phyloP scores from a whole-genome alignment of 2,113 vertebrate species.

The Dascyllus trimaculatus region DNA sequence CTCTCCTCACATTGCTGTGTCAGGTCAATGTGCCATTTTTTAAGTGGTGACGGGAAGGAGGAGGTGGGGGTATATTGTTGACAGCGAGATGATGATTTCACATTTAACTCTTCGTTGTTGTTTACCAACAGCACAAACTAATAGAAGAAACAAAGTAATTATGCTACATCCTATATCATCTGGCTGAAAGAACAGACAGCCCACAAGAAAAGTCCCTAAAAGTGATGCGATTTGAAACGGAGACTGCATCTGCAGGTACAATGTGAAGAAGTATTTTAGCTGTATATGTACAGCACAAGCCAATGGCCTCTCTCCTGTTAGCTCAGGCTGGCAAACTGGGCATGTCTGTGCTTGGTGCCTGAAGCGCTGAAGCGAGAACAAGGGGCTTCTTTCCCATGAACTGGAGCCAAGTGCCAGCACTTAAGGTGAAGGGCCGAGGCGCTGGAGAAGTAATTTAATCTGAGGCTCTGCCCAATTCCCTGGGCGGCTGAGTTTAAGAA shows the following conservation, averaged over 20 bases:
- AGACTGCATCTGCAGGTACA: not conserved
- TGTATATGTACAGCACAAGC: conserved; percentile 6
- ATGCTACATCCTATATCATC: conserved; percentile 18
- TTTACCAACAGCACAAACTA: conserved; percentile 63
- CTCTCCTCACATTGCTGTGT: conserved; percentile 79
- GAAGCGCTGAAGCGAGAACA: conserved; percentile 73
- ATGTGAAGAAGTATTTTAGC: conserved; percentile 5
- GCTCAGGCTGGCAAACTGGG: conserved; percentile 69
- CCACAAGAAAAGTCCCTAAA: not conserved
- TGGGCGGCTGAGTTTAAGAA: conserved; percentile 85
- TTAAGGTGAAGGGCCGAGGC: conserved; percentile 85
- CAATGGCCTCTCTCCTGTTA: conserved; percentile 50
- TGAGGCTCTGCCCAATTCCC: conserved; percentile 85
- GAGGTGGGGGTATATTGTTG: conserved; percentile 63
- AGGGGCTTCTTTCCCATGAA: conserved; percentile 77
- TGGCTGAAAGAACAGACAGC: not conserved
- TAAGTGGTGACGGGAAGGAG: conserved; percentile 74
- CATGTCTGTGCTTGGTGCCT: conserved; percentile 54
- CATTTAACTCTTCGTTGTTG: conserved; percentile 74
- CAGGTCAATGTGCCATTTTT: conserved; percentile 84
- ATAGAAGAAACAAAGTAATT: conserved; percentile 54
- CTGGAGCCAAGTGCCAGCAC: conserved; percentile 82
- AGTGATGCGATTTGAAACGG: conserved; percentile 1
- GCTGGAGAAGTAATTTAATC: conserved; percentile 87
- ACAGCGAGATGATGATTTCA: conserved; percentile 77